Base-by-base conservation (phyloP, 2,113 vertebrate genomes). In the Pedionomus torquatus region DNA sequence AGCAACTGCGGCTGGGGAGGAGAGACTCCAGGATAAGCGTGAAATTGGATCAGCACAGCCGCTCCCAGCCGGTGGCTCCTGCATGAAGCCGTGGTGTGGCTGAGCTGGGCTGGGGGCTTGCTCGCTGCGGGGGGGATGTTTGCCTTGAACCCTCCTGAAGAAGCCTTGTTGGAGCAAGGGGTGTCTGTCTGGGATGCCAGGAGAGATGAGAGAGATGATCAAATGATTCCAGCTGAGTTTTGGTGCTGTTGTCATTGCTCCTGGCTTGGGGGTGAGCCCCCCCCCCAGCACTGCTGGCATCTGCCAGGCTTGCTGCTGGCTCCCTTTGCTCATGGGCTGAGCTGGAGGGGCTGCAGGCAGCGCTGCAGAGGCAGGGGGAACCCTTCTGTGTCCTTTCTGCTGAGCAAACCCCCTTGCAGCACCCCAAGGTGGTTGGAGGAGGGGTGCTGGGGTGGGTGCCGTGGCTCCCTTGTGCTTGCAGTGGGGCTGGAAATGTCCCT, bases 41-140 rank as follows among this genome's bases (percentile, higher is more conserved):
- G 77, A 54, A 82, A 77, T 54, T 15, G 65, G 77, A 65, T 48
- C 64, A 16, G 23, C 1, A 16, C 0, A 0, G 68, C 51, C 2
- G 1, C 26, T 72, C 17, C 64, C 44, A 25, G 19, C 9, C 1
- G 10, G 44, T 17, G 18, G 7, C 23, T 52, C 24, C 49, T 6
- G 24, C 31, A 4, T 11, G 28, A 30, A 41, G 41, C 54, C 5
- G 0, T 0, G 0, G 14, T 0, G 2, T n/a, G 37, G 37, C 37
- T 80, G 87, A 9, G 61, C 54, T 31, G 23, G 39, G 1, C 5
- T 1, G 14, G 39, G 5, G 58, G 26, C 6, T 5, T 2, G 16
- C 18, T 49, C 7, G 0, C 9, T 17, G 18, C 6, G 11, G 18
- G 51, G 51, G 15, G 19, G 33, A 3, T 2, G 3, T 66, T 57